Percentiles rank a stretch among this genome's conserved stretches.
phyloP scores from a whole-genome alignment of 2,113 vertebrate genomes.

The Atractosteus spatula region DNA sequence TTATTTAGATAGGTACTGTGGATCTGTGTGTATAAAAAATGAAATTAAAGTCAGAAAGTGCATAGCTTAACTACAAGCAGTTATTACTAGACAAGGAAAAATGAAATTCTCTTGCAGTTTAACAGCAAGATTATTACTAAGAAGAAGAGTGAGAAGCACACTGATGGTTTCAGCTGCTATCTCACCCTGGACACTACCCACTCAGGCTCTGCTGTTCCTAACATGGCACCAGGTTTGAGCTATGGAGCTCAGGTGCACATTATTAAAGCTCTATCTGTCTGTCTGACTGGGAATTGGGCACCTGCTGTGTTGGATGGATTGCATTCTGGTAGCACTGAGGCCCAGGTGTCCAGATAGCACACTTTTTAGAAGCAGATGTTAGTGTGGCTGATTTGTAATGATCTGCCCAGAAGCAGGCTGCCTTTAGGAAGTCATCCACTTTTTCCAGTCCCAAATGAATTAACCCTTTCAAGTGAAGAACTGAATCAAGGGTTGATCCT shows the following conservation, averaged over 20 bases:
- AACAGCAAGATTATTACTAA: constrained; percentile 54
- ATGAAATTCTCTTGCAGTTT: constrained; percentile 57
- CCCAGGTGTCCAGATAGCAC: constrained; percentile 7
- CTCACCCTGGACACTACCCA: constrained; percentile 6
- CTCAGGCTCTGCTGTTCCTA: constrained; percentile 2
- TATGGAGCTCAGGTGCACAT: constrained; percentile 16
- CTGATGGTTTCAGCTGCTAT: constrained; percentile 16
- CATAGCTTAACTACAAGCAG: constrained; percentile 35
- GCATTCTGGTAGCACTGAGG: constrained; percentile 18
- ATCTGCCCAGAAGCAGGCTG: constrained; percentile 9
- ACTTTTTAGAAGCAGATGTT: constrained; percentile 20
- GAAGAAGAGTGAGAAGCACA: constrained; percentile 55
- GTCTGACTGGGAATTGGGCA: constrained; percentile 21
- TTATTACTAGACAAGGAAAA: constrained; percentile 72
- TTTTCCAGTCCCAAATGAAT: background rate
- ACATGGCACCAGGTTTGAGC: background rate
- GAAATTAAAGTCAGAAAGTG: too few relatives aligned
- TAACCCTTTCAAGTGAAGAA: background rate
- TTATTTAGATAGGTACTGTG: too few relatives aligned
- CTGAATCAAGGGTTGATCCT: background rate
- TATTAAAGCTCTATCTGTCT: constrained; percentile 30
- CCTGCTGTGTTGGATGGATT: constrained; percentile 21
- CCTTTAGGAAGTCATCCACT: constrained; percentile 1
- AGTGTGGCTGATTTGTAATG: constrained; percentile 2
- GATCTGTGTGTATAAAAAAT: too few relatives aligned